phyloP scores from a whole-genome alignment of 2,797 vertebrate species.

The Garrulus glandarius region DNA sequence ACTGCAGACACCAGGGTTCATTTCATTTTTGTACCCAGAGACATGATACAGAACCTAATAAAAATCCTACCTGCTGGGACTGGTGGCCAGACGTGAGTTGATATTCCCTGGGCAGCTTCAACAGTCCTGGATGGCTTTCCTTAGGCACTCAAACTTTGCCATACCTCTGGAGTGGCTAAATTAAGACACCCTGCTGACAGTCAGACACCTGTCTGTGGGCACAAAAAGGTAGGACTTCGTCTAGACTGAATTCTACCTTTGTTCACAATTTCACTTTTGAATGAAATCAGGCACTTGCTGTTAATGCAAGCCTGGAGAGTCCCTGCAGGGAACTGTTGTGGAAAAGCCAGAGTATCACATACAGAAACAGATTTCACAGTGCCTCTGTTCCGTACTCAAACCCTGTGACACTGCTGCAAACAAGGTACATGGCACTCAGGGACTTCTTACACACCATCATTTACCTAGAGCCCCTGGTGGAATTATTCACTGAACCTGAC shows the following conservation, averaged over 20 bases:
- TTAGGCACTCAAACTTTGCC: background rate
- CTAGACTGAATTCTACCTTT: background rate
- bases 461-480: background rate
- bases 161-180: background rate
- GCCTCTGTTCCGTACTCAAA: background rate
- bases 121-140: background rate
- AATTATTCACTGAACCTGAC: background rate
- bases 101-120: background rate
- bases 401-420: background rate
- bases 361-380: background rate
- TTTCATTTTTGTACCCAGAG: background rate
- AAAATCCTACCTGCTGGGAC: background rate
- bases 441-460: background rate
- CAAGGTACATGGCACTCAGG: background rate
- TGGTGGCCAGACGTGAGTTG: background rate
- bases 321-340: background rate
- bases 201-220: background rate
- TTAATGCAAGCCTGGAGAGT: background rate
- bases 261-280: background rate
- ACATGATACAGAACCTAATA: accelerated
- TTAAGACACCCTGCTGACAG: background rate
- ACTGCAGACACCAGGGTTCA: background rate
- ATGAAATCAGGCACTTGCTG: background rate
- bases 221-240: background rate
- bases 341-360: background rate